phyloP scores from a whole-genome alignment of 2,113 vertebrate genomes.

The Forbesichthys papilliferus region DNA sequence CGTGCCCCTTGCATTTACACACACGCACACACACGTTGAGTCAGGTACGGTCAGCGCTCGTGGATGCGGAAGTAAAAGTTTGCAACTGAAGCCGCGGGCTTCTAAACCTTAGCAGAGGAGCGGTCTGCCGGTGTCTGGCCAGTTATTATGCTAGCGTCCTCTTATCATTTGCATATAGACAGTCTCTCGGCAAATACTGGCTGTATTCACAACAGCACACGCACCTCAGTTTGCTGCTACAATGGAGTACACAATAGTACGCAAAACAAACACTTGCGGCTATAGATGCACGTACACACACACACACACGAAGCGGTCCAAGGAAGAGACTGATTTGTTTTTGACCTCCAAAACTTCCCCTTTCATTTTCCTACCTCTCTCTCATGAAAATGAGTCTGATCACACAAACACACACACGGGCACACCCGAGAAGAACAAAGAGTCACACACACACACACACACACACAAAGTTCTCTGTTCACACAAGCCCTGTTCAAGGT shows the following conservation, averaged over 20 bases:
- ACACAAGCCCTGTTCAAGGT: conserved; percentile 58
- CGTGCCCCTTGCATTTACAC: background rate
- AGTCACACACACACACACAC: background rate
- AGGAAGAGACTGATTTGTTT: conserved; percentile 49
- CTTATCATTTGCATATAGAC: conserved; percentile 74
- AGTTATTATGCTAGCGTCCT: conserved; percentile 65
- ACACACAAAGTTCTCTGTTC: conserved; percentile 25
- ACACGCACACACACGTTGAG: background rate
- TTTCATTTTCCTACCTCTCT: conserved; percentile 48
- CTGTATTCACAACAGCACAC: conserved; percentile 53
- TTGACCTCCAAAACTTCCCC: conserved; percentile 74
- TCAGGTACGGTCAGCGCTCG: background rate
- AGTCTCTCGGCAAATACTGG: conserved; percentile 62
- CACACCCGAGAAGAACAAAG: conserved; percentile 13
- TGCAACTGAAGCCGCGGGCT: conserved; percentile 12
- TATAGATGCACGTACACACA: conserved; percentile 7
- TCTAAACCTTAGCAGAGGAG: conserved; percentile 32
- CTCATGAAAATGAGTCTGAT: conserved; percentile 56
- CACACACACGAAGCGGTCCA: conserved; percentile 3
- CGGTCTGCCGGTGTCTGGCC: conserved; percentile 34
- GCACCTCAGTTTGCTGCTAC: conserved; percentile 57
- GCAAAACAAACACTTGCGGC: conserved; percentile 1
- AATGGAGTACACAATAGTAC: conserved; percentile 27
- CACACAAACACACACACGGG: conserved; percentile 35
- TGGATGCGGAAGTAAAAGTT: conserved; percentile 19